Percentiles rank a stretch among this genome's conserved stretches.
Conservation (phyloP, 2,888 invertebrate species). For the Leptarthrus brevirostris region DNA sequence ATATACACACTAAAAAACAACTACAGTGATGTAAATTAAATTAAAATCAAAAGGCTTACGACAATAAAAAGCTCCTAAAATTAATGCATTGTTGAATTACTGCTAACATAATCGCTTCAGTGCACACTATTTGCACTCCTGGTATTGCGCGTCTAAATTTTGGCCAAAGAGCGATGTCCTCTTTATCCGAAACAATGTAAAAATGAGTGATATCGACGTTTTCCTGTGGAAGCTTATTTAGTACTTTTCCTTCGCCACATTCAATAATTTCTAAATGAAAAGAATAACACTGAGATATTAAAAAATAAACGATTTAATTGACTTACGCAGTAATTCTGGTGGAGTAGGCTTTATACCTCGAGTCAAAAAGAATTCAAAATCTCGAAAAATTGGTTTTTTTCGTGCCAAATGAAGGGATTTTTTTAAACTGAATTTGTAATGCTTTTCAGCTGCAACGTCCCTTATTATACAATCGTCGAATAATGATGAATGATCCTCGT, state of each 20-base stretch:
- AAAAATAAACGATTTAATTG: too few relatives aligned
- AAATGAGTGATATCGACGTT: constrained; percentile 48
- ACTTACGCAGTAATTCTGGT: constrained; percentile 57
- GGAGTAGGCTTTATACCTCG: constrained; percentile 57
- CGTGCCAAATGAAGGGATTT: constrained; percentile 57
- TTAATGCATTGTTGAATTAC: constrained; percentile 58
- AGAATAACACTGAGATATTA: background rate
- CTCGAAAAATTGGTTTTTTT: constrained; percentile 56
- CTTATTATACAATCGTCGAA: constrained; percentile 55
- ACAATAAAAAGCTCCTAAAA: constrained; percentile 51
- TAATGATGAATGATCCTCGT: constrained; percentile 56
- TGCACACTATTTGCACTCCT: constrained; percentile 57
- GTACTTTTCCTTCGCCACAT: constrained; percentile 57
- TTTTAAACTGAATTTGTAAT: constrained; percentile 58
- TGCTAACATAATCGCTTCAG: constrained; percentile 59
- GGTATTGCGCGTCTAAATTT: constrained; percentile 55
- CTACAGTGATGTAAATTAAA: background rate
- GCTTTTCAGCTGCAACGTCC: constrained; percentile 56
- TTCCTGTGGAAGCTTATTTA: constrained; percentile 48
- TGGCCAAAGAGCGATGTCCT: constrained; percentile 58
- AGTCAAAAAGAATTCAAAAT: constrained; percentile 58
- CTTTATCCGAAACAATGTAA: constrained; percentile 57
- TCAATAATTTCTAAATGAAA: constrained; percentile 57
- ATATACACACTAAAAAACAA: background rate
- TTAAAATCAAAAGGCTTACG: background rate